phyloP scores from a whole-genome alignment of 2,113 vertebrate genomes.

The Platycercus adscitus region DNA sequence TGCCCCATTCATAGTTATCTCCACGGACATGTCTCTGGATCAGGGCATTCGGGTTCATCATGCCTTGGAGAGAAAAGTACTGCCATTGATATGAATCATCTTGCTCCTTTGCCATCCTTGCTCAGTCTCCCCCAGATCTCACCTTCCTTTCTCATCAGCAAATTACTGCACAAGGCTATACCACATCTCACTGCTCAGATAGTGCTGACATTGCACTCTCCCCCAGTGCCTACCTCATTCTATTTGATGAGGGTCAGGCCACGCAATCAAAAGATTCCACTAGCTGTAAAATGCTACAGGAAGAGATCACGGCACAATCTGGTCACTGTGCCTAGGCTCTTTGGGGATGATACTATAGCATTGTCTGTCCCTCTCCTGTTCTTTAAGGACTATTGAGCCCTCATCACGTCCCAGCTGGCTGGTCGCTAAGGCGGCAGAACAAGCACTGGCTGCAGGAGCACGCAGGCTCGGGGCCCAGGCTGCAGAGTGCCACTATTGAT shows the following conservation, averaged over 20 bases:
- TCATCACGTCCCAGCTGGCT: background rate
- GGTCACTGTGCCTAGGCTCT: background rate
- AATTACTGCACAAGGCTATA: background rate
- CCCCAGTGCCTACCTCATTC: background rate
- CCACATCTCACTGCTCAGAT: background rate
- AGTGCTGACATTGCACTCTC: background rate
- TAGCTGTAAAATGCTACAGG: background rate
- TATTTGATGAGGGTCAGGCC: background rate
- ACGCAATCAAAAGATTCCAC: background rate
- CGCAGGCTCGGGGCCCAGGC: background rate
- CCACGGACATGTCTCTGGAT: background rate
- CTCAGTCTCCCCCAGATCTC: background rate
- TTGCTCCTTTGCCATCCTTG: background rate
- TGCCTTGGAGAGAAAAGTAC: background rate
- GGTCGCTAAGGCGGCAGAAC: background rate
- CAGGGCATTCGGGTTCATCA: background rate
- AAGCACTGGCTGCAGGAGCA: background rate
- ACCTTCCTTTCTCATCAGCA: background rate
- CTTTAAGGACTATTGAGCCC: background rate
- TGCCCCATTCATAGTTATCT: background rate
- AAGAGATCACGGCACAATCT: background rate
- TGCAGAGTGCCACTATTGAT: slow-evolving; percentile 36
- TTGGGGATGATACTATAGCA: background rate
- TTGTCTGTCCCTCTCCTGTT: background rate
- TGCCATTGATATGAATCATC: background rate